A percentile compares a stretch with the other conserved stretches of the same genome.
These are phyloP conservation scores for Euthynnus affinis DNA, from an alignment of 2,797 vertebrate genomes.

Conservation along the genomic window DNA sequence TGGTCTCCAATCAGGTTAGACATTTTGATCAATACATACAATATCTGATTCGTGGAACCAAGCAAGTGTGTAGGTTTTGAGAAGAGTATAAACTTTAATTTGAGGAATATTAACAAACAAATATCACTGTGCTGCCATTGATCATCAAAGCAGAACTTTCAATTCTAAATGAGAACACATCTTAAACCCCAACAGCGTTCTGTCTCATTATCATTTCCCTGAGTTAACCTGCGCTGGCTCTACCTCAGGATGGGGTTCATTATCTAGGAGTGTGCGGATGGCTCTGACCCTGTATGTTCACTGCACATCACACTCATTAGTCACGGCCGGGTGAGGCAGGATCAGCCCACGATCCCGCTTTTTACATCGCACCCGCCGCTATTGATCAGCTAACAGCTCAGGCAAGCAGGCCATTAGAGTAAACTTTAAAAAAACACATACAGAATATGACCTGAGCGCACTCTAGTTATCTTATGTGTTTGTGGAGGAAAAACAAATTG, in stretches of 20 bases:
- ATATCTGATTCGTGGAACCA: neutral
- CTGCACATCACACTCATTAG: constrained; percentile 79
- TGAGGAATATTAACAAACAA: constrained; percentile 6
- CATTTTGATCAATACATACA: neutral
- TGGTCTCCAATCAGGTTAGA: neutral
- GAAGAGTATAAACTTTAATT: neutral
- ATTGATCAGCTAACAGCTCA: constrained; percentile 75
- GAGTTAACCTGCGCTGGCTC: constrained; percentile 72
- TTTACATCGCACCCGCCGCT: constrained; percentile 48
- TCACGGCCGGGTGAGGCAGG: constrained; percentile 68
- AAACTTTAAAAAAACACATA: constrained; percentile 73
- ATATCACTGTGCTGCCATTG: constrained; percentile 2
- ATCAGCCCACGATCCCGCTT: constrained; percentile 44
- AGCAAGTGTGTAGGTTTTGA: constrained; percentile 4
- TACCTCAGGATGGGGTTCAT: constrained; percentile 83
- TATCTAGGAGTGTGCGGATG: constrained; percentile 74
- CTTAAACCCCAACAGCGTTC: constrained; percentile 34
- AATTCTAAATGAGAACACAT: constrained; percentile 40
- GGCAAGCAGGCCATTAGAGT: constrained; percentile 83
- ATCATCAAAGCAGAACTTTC: constrained; percentile 46
- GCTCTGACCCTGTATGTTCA: constrained; percentile 74
- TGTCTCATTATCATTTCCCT: constrained; percentile 78
- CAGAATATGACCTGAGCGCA: constrained; percentile 72
- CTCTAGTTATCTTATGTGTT: constrained; percentile 77
- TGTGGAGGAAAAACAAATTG: constrained; percentile 30